These are phyloP conservation scores for Rhodeus uyekii DNA, from an alignment of 2,797 vertebrate species.

Conservation along the genomic window DNA sequence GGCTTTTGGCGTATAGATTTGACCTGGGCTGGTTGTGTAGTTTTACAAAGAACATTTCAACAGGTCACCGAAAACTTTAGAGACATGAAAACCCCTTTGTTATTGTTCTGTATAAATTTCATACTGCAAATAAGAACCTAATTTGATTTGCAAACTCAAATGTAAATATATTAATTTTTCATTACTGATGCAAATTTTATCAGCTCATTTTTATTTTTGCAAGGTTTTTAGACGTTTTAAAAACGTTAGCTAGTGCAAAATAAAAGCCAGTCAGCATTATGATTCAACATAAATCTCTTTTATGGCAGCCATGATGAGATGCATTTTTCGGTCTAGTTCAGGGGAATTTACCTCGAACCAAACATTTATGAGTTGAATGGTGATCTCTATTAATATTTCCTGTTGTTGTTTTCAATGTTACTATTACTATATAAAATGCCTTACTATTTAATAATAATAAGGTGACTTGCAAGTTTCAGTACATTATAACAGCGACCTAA, in stretches of 20 bases:
- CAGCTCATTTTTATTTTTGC: not conserved
- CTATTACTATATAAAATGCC: not conserved
- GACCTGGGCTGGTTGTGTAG: not conserved
- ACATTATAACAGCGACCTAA: not conserved
- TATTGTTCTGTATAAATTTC: not conserved
- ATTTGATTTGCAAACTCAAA: not conserved
- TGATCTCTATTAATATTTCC: not conserved
- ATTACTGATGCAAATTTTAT: not conserved
- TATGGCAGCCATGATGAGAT: not conserved
- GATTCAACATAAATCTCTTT: not conserved
- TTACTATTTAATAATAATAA: not conserved
- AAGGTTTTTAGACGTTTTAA: not conserved
- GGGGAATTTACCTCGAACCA: not conserved
- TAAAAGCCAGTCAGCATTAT: slow-evolving; percentile 8
- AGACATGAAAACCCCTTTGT: not conserved
- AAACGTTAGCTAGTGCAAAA: not conserved
- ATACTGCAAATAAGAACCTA: not conserved
- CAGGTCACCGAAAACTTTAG: slow-evolving; percentile 13
- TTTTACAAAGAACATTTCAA: slow-evolving; percentile 25
- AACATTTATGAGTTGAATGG: not conserved
- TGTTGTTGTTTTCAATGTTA: not conserved
- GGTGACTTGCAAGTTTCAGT: not conserved
- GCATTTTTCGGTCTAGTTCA: not conserved
- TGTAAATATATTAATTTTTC: not conserved
- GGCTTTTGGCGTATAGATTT: not conserved